Conservation (phyloP, 2,113 vertebrate species). For the Arenaria interpres region DNA sequence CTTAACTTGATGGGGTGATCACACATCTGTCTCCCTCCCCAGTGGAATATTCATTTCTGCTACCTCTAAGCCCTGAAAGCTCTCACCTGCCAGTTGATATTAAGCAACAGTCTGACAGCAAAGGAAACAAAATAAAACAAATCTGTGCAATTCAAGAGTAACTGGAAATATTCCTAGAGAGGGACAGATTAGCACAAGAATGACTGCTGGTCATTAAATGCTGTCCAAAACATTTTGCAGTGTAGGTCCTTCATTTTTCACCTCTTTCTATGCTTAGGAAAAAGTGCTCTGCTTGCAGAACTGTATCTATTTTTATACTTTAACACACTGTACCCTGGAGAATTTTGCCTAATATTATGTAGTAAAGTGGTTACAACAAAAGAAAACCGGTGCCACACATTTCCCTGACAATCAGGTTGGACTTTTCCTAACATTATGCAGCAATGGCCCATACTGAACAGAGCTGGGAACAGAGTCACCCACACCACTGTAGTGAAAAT, state of each 20-base stretch:
- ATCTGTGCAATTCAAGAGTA: background rate
- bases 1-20: background rate
- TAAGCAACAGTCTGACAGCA: conserved; percentile 34
- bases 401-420: background rate
- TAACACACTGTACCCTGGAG: background rate
- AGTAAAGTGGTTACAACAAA: background rate
- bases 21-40: background rate
- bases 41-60: conserved; percentile 2
- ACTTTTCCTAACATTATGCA: background rate
- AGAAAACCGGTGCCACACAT: background rate
- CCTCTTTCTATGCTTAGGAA: background rate
- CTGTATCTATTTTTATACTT: background rate
- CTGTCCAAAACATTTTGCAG: background rate
- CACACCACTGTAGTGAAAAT: background rate
- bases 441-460: background rate
- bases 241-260: background rate
- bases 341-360: background rate
- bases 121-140: conserved; percentile 13
- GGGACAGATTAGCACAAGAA: conserved; percentile 15
- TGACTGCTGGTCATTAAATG: background rate
- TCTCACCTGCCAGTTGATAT: conserved; percentile 8
- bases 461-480: background rate
- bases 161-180: conserved; percentile 22
- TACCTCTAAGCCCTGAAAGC: background rate
- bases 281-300: background rate